Conservation (phyloP, 2,888 invertebrate genomes). For the Ophion ventricosus region DNA sequence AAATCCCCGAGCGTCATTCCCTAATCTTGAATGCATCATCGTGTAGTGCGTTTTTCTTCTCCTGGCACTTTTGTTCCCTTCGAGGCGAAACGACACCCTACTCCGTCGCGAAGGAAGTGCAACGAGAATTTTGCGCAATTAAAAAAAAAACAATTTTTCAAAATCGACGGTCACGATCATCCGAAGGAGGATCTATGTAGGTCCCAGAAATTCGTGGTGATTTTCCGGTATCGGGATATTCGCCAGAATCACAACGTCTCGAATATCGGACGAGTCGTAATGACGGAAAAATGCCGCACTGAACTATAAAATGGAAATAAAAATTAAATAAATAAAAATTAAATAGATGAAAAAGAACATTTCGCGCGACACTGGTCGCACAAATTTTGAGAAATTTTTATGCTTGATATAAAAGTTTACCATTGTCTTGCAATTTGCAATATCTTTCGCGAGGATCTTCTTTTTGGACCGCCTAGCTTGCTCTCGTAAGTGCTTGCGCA, state of each 20-base stretch:
- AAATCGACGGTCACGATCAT: no score
- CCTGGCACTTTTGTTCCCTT: neutral
- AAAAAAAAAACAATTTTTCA: no score
- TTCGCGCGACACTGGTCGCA: no score
- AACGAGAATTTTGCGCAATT: neutral
- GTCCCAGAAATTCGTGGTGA: no score
- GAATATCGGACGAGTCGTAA: no score
- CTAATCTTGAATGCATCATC: neutral
- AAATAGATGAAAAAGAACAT: no score
- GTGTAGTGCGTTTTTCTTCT: neutral
- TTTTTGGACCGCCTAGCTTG: neutral
- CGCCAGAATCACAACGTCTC: no score
- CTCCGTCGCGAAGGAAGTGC: neutral
- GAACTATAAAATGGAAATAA: no score
- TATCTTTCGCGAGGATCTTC: slow-evolving; percentile 2
- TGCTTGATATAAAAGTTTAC: neutral
- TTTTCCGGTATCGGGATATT: no score
- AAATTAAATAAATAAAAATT: no score
- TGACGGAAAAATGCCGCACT: no score
- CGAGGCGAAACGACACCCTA: neutral
- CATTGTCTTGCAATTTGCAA: neutral
- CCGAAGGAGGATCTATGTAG: no score
- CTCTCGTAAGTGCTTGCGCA: neutral
- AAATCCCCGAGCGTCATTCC: neutral
- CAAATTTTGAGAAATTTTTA: neutral